phyloP scores from a whole-genome alignment of 1,140 invertebrate species.

The Pogonus chalceus region DNA sequence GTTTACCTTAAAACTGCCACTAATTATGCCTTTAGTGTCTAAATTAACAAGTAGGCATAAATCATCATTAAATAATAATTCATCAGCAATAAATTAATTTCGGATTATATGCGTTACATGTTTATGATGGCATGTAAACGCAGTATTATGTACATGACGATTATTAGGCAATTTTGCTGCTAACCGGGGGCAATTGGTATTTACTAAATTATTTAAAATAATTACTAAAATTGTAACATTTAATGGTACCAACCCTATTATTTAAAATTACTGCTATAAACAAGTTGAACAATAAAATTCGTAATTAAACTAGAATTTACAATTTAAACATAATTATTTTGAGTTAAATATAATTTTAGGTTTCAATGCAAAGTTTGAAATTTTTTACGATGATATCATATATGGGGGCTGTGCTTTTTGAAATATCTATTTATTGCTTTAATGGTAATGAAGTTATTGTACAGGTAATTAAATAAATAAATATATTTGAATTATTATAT shows the following conservation, averaged over 20 bases:
- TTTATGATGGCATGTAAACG: too few relatives aligned
- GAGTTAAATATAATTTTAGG: not conserved
- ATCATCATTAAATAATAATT: too few relatives aligned
- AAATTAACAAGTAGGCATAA: not conserved
- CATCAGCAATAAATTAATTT: too few relatives aligned
- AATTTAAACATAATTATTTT: not conserved
- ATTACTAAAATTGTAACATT: not conserved
- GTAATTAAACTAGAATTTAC: not conserved
- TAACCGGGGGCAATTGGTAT: not conserved
- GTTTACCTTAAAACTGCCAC: not conserved
- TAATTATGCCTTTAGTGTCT: not conserved
- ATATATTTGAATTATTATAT: too few relatives aligned
- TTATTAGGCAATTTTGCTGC: too few relatives aligned
- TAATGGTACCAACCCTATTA: too few relatives aligned
- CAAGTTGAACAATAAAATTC: too few relatives aligned
- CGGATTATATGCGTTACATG: too few relatives aligned
- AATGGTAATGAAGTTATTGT: not conserved
- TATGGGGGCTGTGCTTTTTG: not conserved
- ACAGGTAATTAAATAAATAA: too few relatives aligned
- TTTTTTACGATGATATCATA: not conserved
- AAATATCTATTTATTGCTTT: not conserved
- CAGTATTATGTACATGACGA: too few relatives aligned
- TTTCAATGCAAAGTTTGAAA: not conserved
- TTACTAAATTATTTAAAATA: not conserved
- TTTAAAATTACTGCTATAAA: too few relatives aligned